phyloP scores from a whole-genome alignment of 2,113 vertebrate species.

The Alaudala cheleensis region DNA sequence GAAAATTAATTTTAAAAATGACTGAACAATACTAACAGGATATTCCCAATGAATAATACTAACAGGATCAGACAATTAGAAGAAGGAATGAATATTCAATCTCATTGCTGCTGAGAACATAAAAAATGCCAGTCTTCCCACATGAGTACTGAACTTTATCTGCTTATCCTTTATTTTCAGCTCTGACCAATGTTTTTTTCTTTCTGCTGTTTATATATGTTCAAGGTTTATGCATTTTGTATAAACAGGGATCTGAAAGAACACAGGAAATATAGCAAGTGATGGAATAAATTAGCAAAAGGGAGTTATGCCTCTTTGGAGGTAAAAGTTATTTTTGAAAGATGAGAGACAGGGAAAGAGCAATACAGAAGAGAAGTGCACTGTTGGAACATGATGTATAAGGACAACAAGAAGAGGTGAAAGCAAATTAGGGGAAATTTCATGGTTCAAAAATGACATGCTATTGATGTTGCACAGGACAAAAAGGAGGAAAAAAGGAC shows the following conservation, averaged over 20 bases:
- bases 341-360: neutral
- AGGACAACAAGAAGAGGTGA: neutral
- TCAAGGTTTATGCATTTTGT: neutral
- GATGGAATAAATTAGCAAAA: neutral
- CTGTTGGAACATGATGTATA: neutral
- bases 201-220: neutral
- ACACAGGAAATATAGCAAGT: neutral
- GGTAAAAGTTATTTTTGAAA: neutral
- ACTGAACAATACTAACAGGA: neutral
- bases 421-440: neutral
- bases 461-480: neutral
- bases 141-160: neutral
- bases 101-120: neutral
- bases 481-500: neutral
- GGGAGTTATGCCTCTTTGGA: neutral
- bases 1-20: neutral
- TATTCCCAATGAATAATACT: neutral
- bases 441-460: neutral
- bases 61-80: neutral
- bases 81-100: neutral
- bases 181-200: neutral
- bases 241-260: neutral
- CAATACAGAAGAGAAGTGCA: neutral
- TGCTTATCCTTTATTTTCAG: neutral
- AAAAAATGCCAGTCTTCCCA: neutral